Evolutionary conservation across 2,888 invertebrate species (phyloP).

Genomic region (Morpho helenor): DNA sequence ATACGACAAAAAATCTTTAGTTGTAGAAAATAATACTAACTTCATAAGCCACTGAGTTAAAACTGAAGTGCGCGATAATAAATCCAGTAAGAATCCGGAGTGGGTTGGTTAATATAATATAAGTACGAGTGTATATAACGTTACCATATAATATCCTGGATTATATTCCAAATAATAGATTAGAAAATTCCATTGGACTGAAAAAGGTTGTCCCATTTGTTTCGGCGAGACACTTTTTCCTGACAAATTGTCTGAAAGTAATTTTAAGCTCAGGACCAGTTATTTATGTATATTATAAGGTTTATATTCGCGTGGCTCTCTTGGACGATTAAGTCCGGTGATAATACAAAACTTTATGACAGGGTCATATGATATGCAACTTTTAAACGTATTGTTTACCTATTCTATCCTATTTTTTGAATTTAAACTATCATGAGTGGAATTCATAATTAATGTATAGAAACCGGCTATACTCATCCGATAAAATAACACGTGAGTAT

Average conservation of each 20-base stretch:
- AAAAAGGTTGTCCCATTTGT: conserved; percentile 69
- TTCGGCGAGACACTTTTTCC: conserved; percentile 61
- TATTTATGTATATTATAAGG: conserved; percentile 62
- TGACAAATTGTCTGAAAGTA: conserved; percentile 74
- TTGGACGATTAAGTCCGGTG: conserved; percentile 16
- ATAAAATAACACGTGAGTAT: no score
- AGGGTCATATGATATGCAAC: background rate
- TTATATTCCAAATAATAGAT: conserved; percentile 49
- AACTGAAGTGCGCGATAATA: no score
- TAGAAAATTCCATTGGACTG: conserved; percentile 58
- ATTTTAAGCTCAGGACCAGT: conserved; percentile 60
- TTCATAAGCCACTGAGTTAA: background rate
- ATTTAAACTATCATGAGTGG: no score
- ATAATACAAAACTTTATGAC: conserved; percentile 21
- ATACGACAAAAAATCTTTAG: background rate
- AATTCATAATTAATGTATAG: no score
- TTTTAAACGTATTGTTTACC: no score
- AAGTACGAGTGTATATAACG: no score
- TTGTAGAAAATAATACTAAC: background rate
- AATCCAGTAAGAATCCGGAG: no score
- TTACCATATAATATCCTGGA: background rate
- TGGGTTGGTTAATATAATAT: no score
- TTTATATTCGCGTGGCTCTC: conserved; percentile 23
- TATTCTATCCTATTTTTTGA: no score
- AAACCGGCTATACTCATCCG: no score